Evolutionary conservation across 2,113 vertebrate species (phyloP), one percentile per base, ranked within the genome.

Genomic region (Sinocyclocheilus maitianheensis): DNA sequence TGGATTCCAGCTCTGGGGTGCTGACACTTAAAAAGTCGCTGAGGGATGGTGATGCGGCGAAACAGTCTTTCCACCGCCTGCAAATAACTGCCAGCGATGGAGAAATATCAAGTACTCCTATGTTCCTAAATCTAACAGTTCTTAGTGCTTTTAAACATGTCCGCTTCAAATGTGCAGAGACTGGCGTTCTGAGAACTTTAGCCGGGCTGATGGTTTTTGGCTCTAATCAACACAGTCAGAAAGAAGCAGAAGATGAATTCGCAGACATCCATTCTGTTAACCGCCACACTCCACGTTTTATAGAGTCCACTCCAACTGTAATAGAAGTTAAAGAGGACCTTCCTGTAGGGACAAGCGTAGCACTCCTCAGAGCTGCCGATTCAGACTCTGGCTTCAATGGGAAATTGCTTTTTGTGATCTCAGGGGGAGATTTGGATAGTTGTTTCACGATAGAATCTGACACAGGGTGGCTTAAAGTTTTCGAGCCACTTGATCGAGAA

Each of bases 21-120:
- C 92, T 97, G 87, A 95, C 95, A 0, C 91, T 97, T 76, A 96
- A 95, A 76, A 94, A 94, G 5, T 91, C 96, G 0, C 90, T 97
- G 10, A 77, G 76, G 86, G 93, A 95, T 63, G 95, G 94, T 10
- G 46, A 89, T 34, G 95, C 90, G 37, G 91, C 91, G 69, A 95
- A 94, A 91, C 84, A 82, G 0, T 94, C 93, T 85, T 96, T 96
- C 90, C 93, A 95, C 79, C 94, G 94, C 77, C 91, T 97, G 91
- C 94, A 93, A 92, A 95, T 97, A 88, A 94, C 92, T 30, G 96
- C 96, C 55, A 96, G 94, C 22, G 96, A 97, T 89, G 96, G 96
- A 82, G 96, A 96, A 87, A 95, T 94, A 86, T 92, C 94, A 80
- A 94, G 96, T 83, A 88, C 90, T 0, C 93, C 96, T 0, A 84